These are phyloP conservation scores for Shargacucullia verbasci DNA, from an alignment of 2,888 invertebrate species.

Conservation along the genomic window DNA sequence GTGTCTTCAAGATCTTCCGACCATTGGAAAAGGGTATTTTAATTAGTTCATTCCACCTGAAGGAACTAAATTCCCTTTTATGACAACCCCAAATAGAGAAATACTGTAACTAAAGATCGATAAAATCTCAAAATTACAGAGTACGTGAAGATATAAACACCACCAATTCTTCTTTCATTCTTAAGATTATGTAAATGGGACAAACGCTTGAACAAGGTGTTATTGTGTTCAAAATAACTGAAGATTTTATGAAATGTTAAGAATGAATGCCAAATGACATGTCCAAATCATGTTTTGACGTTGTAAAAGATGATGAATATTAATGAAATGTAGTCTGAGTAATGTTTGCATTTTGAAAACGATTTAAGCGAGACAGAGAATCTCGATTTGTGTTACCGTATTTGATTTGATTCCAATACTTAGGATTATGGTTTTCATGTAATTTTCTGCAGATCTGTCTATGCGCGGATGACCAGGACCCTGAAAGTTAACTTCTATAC, in stretches of 20 bases:
- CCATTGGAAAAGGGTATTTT: no score
- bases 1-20: no score
- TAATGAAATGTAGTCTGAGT: background rate
- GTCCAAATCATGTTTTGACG: constrained; percentile 41
- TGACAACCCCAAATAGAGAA: no score
- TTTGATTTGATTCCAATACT: no score
- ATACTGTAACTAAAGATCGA: background rate
- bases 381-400: no score
- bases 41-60: no score
- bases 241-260: constrained; percentile 17
- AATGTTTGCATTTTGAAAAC: constrained; percentile 7
- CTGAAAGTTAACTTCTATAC: no score
- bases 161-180: constrained; percentile 15
- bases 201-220: constrained; percentile 29
- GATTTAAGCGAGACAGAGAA: background rate
- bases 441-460: background rate
- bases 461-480: no score
- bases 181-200: constrained; percentile 36
- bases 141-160: background rate
- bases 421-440: background rate
- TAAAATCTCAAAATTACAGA: constrained; percentile 6
- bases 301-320: constrained; percentile 13
- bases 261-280: constrained; percentile 25
- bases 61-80: no score
- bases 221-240: constrained; percentile 28